Evolutionary conservation across 2,888 invertebrate genomes (phyloP).

Genomic region (Gasteruption jaculator): DNA sequence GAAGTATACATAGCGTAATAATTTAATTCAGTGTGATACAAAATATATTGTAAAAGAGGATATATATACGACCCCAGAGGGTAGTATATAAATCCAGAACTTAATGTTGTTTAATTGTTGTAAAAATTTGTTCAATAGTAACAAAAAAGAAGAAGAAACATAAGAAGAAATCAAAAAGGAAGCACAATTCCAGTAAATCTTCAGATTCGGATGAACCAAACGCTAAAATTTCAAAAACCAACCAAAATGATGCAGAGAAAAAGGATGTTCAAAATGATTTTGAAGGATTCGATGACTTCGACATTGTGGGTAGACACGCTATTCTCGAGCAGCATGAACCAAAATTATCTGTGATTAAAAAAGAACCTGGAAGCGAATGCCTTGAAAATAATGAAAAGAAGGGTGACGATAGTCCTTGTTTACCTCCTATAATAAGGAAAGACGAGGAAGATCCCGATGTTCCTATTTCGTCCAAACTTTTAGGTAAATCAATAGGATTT

Average conservation of each 20-base stretch:
- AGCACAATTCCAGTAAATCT: conserved; percentile 31
- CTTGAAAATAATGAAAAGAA: too few relatives aligned
- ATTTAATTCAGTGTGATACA: not conserved
- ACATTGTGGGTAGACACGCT: conserved; percentile 18
- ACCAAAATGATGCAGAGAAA: conserved; percentile 17
- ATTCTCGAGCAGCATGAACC: too few relatives aligned
- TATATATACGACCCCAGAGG: not conserved
- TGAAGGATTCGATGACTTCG: conserved; percentile 29
- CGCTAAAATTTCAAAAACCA: conserved; percentile 26
- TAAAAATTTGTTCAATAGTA: too few relatives aligned
- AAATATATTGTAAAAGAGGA: conserved; percentile 3
- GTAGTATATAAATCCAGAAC: conserved; percentile 7
- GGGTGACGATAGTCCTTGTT: conserved; percentile 26
- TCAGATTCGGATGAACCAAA: conserved; percentile 31
- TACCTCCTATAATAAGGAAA: conserved; percentile 47
- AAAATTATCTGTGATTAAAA: too few relatives aligned
- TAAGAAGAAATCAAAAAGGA: conserved; percentile 46
- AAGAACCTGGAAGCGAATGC: conserved; percentile 19
- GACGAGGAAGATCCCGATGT: conserved; percentile 51
- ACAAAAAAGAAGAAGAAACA: conserved; percentile 43
- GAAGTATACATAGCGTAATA: too few relatives aligned
- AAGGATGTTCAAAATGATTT: conserved; percentile 10
- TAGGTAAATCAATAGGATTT: conserved; percentile 28
- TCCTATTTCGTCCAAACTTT: conserved; percentile 36
- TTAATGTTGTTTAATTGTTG: too few relatives aligned